Conservation (phyloP, 2,797 vertebrate species). For the Somateria mollissima region DNA sequence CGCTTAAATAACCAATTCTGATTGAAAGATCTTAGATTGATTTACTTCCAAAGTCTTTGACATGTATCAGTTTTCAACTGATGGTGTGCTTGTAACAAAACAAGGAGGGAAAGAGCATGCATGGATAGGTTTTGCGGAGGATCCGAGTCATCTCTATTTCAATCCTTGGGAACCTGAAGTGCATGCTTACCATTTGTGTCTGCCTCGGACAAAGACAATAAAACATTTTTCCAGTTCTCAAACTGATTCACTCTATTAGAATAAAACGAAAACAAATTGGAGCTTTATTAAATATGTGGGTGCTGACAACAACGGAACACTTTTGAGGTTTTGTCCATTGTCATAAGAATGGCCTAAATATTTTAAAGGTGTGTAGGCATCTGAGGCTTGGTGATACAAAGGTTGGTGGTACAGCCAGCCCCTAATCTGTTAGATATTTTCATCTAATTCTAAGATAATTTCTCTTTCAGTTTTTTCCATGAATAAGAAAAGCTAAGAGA, state of each 20-base stretch:
- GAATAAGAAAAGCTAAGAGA: background rate
- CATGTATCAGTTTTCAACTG: background rate
- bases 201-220: slow-evolving; percentile 7
- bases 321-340: background rate
- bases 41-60: background rate
- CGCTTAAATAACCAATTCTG: background rate
- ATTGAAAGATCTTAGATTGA: background rate
- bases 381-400: background rate
- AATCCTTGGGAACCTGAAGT: background rate
- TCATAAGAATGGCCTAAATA: background rate
- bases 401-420: background rate
- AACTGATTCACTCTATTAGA: background rate
- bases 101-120: background rate
- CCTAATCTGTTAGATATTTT: background rate
- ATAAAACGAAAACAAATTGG: slow-evolving; percentile 2
- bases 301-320: background rate
- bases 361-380: background rate
- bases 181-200: background rate
- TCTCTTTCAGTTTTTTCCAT: background rate
- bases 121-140: background rate
- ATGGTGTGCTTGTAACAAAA: background rate
- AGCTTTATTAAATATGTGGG: background rate
- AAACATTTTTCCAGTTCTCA: slow-evolving; percentile 5
- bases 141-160: background rate
- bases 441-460: background rate